Conservation (phyloP, 2,113 vertebrate genomes). For the Chionomys nivalis region DNA sequence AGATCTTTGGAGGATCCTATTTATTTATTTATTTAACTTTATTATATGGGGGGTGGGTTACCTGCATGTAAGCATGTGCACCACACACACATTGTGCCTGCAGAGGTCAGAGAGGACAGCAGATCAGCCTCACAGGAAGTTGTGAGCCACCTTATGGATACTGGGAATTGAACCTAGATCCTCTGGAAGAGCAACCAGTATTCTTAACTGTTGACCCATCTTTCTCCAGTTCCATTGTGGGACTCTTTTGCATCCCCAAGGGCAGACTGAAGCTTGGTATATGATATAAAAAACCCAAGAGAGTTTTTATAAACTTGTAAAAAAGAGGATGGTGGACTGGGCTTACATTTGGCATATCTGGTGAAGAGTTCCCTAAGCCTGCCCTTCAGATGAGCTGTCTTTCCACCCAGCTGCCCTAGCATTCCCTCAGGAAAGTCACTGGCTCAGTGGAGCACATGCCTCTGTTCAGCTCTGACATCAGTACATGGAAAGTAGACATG, state of each 20-base stretch:
- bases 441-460: background rate
- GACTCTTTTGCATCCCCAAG: background rate
- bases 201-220: background rate
- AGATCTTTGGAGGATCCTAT: background rate
- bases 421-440: slow-evolving; percentile 24
- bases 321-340: background rate
- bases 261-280: background rate
- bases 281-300: background rate
- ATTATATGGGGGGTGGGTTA: background rate
- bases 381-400: background rate
- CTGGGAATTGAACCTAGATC: background rate
- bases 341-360: background rate
- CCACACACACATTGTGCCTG: background rate
- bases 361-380: background rate
- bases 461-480: slow-evolving; percentile 26
- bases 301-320: background rate
- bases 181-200: background rate
- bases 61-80: background rate
- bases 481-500: slow-evolving; percentile 28
- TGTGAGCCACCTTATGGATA: background rate
- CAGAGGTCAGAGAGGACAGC: too few species aligned
- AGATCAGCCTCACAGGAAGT: background rate
- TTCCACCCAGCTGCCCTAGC: background rate
- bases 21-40: background rate
- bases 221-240: background rate